These are phyloP conservation scores for Stictocephala bisonia DNA, from an alignment of 2,888 invertebrate genomes.

Conservation along the genomic window DNA sequence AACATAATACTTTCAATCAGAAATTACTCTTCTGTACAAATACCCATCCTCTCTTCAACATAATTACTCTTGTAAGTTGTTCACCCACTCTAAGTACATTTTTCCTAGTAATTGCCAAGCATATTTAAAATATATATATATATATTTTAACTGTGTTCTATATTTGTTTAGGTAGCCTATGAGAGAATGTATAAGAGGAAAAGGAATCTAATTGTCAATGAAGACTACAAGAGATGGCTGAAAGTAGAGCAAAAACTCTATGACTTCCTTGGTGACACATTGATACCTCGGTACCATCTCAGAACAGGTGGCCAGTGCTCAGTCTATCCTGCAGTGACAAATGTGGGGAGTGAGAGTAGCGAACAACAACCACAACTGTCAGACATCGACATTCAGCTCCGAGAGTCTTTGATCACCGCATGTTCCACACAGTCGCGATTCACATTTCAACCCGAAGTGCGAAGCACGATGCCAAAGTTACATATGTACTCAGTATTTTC, in stretches of 20 bases:
- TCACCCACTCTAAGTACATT: too few relatives aligned
- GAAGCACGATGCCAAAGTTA: slow-evolving; percentile 6
- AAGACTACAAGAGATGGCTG: slow-evolving; percentile 43
- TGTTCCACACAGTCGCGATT: not conserved
- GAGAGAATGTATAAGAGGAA: slow-evolving; percentile 50
- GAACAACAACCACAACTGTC: not conserved
- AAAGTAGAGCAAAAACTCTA: slow-evolving; percentile 54
- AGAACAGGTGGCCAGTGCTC: not conserved
- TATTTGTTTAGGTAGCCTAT: slow-evolving; percentile 52
- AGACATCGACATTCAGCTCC: not conserved
- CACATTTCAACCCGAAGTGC: not conserved
- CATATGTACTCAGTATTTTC: slow-evolving; percentile 33
- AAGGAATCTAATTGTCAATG: slow-evolving; percentile 31
- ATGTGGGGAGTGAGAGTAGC: not conserved
- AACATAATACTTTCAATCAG: too few relatives aligned
- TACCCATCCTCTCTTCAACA: too few relatives aligned
- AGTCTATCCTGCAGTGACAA: not conserved
- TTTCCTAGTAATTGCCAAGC: too few relatives aligned
- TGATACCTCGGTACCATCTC: slow-evolving; percentile 47
- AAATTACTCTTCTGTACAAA: too few relatives aligned
- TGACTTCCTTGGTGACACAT: slow-evolving; percentile 53
- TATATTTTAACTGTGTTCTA: too few relatives aligned
- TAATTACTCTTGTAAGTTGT: too few relatives aligned
- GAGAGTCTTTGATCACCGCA: slow-evolving; percentile 3
- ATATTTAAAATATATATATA: too few relatives aligned